Evolutionary conservation across 2,797 vertebrate species (phyloP), one percentile per base, ranked within the genome.

Genomic region (Eulemur mongoz): DNA sequence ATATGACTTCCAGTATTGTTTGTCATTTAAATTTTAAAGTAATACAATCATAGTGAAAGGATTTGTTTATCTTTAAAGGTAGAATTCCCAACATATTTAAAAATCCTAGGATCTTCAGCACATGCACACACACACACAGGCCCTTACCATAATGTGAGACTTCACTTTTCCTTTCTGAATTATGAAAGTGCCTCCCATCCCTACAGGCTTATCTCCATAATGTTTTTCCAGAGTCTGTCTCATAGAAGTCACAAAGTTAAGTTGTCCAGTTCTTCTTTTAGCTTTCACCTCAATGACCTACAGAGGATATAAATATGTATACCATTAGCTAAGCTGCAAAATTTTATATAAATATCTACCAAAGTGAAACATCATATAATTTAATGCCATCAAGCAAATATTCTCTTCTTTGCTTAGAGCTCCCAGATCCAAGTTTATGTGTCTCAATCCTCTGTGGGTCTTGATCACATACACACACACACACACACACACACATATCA

Each of bases 161-260:
- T 99, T 99, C 81, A 99, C 99, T 98, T 99, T 99, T 85, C 99
- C 99, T 91, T 99, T 99, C 98, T 99, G 99, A 98, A 99, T 99
- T 94, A 99, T 5, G 93, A 99, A 99, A 0, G 99, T 99, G 45
- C 99, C 99, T 48, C 99, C 99, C 97, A 99, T 98, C 7, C 99
- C 99, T 94, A 99, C 97, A 38, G 99, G 99, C 96, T 99, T 99
- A 94, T 99, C 99, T 70, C 99, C 99, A 96, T 99, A 99, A 78
- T 98, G 98, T 59, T 98, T 98, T 97, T 99, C 99, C 81, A 99
- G 98, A 83, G 99, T 98, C 94, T 99, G 99, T 98, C 99, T 99
- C 98, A 99, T 98, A 82, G 99, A 99, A 18, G 99, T 99, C 96
- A 99, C 99, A 48, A 99, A 99, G 95, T 99, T 99, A 96, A 99